Evolutionary conservation across 1,140 invertebrate species (phyloP), one percentile per base, ranked within the genome.

Genomic region (Phthorimaea operculella): DNA sequence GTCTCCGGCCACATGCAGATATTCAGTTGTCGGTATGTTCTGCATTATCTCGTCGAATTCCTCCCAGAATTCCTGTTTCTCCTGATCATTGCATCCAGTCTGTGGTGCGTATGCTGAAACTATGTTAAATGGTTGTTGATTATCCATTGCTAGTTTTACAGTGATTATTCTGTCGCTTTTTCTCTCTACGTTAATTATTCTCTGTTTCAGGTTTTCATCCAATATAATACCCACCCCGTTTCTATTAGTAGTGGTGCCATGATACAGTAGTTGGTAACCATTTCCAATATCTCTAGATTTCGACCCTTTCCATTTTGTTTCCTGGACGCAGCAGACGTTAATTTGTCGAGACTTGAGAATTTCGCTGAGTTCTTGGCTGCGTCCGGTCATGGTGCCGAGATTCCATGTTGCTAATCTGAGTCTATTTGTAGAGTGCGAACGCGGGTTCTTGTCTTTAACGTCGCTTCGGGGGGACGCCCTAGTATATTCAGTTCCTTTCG

Each of bases 91-190:
- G 18, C 44, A 52, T 8, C 45, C 59, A 12, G 54, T 50, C 33
- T 65, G 59, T 0, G 57, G 57, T 42, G 63, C 57, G 34, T 65
- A 65, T 9, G 49, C 59, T 3, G 44, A 59, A 10, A 65, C 48
- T 11, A 64, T 59, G 34, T 59, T 63, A 7, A 58, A 11, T 11
- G 10, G 0, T n/a, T 33, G 34, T 7, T 50, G 50, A 34, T 58
- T 42, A 15, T 58, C 48, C 4, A 62, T 28, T 12, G 56, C 58
- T 0, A 63, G 48, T 51, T 59, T 63, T 5, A 59, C 44, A 10
- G 42, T 10, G 0, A 63, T 57, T n/a, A 64, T 18, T 39, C 58
- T 51, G n/a, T 51, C 49, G 12, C 4, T 51, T 4, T 4, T 33
- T 12, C 49, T 21, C 1, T 21, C 15, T 12, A 51, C 28, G 7